These are phyloP conservation scores for Eristalis tenax DNA, from an alignment of 2,888 invertebrate species.

Conservation along the genomic window DNA sequence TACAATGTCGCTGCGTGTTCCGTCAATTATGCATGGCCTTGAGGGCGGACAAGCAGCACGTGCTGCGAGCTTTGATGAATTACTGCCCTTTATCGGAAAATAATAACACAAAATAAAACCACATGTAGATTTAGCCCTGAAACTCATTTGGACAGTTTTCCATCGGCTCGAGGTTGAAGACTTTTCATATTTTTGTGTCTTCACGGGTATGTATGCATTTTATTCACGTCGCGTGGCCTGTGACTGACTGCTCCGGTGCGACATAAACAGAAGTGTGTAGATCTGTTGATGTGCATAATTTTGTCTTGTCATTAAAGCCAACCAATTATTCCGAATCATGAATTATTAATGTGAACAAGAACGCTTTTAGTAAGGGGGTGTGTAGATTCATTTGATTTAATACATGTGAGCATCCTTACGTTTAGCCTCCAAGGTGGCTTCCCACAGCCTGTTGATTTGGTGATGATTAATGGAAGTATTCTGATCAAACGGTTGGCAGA, in stretches of 20 bases:
- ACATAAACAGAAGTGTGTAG: not conserved
- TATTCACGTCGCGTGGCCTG: not conserved
- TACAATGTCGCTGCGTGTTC: not conserved
- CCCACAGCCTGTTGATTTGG: not conserved
- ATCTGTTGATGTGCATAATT: not conserved
- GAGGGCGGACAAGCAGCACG: conserved; percentile 10
- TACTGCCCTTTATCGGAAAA: not conserved
- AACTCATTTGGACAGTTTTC: not conserved
- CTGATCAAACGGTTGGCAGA: not conserved
- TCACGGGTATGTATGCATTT: not conserved
- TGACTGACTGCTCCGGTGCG: not conserved
- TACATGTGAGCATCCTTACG: not conserved
- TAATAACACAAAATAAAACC: not conserved
- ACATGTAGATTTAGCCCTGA: not conserved
- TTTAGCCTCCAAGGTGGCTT: not conserved
- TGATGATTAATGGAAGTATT: not conserved
- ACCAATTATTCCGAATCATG: conserved; percentile 1
- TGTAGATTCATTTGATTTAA: not conserved
- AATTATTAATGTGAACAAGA: conserved; percentile 3
- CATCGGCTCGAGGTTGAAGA: not conserved
- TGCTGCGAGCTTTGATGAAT: not conserved
- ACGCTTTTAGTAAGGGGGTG: not conserved
- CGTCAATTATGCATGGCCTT: not conserved
- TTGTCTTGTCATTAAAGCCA: not conserved
- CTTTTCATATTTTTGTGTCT: not conserved